A percentile compares a stretch with the other conserved stretches of the same genome.
These are phyloP conservation scores for Oscarella lobularis DNA, from an alignment of 37 sponge, comb jelly and placozoan genomes.

Conservation along the genomic window DNA sequence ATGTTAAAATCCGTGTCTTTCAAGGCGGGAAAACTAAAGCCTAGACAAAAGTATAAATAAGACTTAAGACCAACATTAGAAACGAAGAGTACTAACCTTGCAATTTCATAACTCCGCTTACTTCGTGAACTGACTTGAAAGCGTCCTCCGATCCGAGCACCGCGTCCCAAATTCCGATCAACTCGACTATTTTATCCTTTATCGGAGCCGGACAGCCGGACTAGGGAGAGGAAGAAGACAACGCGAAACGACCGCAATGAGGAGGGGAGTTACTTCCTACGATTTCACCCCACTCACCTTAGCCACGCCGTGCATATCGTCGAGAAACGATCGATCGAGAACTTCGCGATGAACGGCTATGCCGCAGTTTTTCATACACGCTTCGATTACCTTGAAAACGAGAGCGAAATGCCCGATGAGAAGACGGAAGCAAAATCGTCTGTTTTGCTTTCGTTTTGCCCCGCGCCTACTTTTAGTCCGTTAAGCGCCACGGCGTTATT, in stretches of 20 bases:
- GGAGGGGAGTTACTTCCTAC: too few relatives aligned
- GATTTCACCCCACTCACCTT: too few relatives aligned
- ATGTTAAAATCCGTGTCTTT: not conserved
- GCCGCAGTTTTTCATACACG: constrained; percentile 9
- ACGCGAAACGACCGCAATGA: too few relatives aligned
- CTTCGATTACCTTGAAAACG: not conserved
- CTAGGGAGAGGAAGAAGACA: too few relatives aligned
- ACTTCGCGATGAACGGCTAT: not conserved
- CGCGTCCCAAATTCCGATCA: not conserved
- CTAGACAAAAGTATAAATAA: not conserved
- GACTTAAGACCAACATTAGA: not conserved
- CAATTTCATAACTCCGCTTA: not conserved
- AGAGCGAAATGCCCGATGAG: too few relatives aligned
- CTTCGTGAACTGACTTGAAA: not conserved
- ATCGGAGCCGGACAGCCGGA: not conserved
- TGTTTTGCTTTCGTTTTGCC: too few relatives aligned
- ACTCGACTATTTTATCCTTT: not conserved
- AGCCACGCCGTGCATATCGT: not conserved
- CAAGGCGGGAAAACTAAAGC: constrained; percentile 7
- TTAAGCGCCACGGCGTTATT: not conserved
- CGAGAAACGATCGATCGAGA: not conserved
- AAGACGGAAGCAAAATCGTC: too few relatives aligned
- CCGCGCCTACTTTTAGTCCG: not conserved
- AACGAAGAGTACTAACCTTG: not conserved
- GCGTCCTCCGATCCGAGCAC: not conserved